Base-by-base conservation (phyloP, 2,113 vertebrate species). In the Rhinogobius similis region DNA sequence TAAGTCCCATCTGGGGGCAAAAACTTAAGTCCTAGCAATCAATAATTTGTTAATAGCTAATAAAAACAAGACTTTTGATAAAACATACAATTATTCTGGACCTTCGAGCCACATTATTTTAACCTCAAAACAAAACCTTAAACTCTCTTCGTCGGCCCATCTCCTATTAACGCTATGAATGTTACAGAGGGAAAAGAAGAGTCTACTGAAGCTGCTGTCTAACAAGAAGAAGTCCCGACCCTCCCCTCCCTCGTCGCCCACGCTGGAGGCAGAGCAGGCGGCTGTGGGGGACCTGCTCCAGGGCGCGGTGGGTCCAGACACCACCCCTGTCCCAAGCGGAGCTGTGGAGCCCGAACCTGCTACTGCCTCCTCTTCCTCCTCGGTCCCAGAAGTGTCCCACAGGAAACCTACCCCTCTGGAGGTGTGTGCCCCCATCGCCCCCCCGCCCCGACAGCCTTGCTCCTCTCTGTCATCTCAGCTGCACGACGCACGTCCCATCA, bases 171-270 rank as follows among this genome's bases (percentile, higher is more conserved):
- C 24, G 0, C 56, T 62, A 36, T 11, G 38, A 56, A 4, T 64
- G 64, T 32, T 68, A 44, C 91, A 99, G 98, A 96, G 96, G 88
- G 98, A 99, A 88, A 99, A 97, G 84, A 99, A 98, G 44, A 95
- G 97, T 41, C 90, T 99, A 41, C 86, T 99, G 77, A 99, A 99
- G 78, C 92, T 99, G 72, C 90, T 99, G 73, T 98, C 97, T 73
- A 94, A 96, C 4, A 99, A 99, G 79, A 97, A 96, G 78, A 99
- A 96, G 90, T 89, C 94, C 27, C 93, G 98, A 2, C 68, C 89
- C 6, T 99, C 98, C 0, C 98, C 97, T 0, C 98, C 98, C 3
- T 94, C 96, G 0, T 99, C 97, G 0, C 98, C 98, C 10, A 98
- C 97, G 0, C 87, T 94, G 67, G 98, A 99, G 72, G 85, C 93